A percentile compares a stretch with the other conserved stretches of the same genome.
These are phyloP conservation scores for Heliconius charithonia DNA, from an alignment of 2,888 invertebrate species.

Conservation along the genomic window DNA sequence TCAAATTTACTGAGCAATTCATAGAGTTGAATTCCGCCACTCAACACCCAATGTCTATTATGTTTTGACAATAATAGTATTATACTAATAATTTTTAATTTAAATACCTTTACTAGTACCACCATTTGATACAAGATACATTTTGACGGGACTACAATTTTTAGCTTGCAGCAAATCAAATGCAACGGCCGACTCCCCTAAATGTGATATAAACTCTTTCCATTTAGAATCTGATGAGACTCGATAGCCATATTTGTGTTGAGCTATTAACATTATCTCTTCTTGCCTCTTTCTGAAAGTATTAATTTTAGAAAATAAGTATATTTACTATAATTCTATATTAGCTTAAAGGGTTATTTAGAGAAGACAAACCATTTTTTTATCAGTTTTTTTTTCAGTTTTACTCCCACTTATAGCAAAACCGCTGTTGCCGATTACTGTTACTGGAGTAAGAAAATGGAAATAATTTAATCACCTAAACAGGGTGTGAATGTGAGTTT, in stretches of 20 bases:
- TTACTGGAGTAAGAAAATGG: too few species aligned
- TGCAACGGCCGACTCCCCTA: constrained; percentile 86
- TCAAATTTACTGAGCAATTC: too few species aligned
- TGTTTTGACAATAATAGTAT: not conserved
- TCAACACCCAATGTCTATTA: too few species aligned
- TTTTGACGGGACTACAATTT: constrained; percentile 84
- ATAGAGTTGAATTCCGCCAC: too few species aligned
- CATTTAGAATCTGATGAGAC: constrained; percentile 77
- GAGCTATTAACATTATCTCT: constrained; percentile 86
- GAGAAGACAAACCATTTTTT: too few species aligned
- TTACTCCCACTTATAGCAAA: too few species aligned
- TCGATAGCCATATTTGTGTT: constrained; percentile 87
- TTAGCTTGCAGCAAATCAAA: constrained; percentile 88
- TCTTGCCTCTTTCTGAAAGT: constrained; percentile 82
- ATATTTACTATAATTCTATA: too few species aligned
- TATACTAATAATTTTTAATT: not conserved
- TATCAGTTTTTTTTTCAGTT: too few species aligned
- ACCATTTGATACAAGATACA: constrained; percentile 72
- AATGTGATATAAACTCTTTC: constrained; percentile 81
- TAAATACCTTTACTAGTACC: constrained; percentile 80
- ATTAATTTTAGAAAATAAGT: not conserved
- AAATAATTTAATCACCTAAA: too few species aligned
- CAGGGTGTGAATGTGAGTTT: too few species aligned
- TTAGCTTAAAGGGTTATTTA: too few species aligned
- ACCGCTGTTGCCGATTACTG: too few species aligned